phyloP scores from a whole-genome alignment of 2,888 invertebrate species.

The Ectemnius cavifrons region DNA sequence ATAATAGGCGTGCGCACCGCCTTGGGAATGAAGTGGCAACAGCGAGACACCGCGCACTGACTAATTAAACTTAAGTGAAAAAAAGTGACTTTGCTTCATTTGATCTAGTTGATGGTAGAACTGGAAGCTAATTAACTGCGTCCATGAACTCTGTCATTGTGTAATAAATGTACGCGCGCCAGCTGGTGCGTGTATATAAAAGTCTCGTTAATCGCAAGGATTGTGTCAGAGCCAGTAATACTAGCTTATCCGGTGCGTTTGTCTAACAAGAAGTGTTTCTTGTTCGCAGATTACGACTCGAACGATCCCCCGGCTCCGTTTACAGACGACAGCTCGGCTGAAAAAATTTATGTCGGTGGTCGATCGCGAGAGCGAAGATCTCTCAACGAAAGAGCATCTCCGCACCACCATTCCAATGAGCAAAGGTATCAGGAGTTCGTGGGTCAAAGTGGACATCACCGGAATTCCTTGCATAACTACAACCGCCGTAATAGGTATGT shows the following conservation, averaged over 20 bases:
- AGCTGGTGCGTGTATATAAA: too few species aligned
- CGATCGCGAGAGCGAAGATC: conserved; percentile 64
- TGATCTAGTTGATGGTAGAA: too few species aligned
- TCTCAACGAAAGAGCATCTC: conserved; percentile 57
- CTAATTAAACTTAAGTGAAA: too few species aligned
- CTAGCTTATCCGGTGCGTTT: not conserved
- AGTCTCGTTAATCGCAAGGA: not conserved
- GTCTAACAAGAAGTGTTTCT: not conserved
- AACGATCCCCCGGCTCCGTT: conserved; percentile 54
- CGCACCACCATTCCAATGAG: conserved; percentile 42
- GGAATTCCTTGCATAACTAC: conserved; percentile 39
- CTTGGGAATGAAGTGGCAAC: too few species aligned
- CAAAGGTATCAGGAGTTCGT: conserved; percentile 50
- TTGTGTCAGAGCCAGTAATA: conserved; percentile 1
- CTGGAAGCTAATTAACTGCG: too few species aligned
- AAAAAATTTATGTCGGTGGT: conserved; percentile 60
- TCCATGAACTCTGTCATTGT: too few species aligned
- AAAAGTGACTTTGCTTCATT: too few species aligned
- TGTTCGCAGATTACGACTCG: conserved; percentile 60
- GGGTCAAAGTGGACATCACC: conserved; percentile 40
- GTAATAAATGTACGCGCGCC: too few species aligned
- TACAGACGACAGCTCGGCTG: conserved; percentile 59
- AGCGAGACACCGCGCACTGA: too few species aligned
- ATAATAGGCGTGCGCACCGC: too few species aligned
- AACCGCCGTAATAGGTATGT: conserved; percentile 49